phyloP scores from a whole-genome alignment of 2,888 invertebrate species.

The Muscina levida region DNA sequence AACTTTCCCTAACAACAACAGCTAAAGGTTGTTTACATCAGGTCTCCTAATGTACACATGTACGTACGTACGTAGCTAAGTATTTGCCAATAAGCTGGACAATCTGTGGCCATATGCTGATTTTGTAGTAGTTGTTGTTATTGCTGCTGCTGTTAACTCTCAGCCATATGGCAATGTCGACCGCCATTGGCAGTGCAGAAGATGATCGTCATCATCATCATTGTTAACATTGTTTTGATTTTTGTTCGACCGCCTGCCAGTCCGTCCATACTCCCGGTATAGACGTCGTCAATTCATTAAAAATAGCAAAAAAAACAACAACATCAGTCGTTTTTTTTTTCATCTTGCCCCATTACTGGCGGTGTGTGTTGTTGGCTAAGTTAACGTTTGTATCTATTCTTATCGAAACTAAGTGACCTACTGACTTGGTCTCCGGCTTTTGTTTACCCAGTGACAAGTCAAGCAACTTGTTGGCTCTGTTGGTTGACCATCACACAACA shows the following conservation, averaged over 20 bases:
- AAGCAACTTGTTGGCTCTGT: slow-evolving; percentile 56
- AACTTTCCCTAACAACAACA: slow-evolving; percentile 28
- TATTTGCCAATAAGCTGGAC: neutral
- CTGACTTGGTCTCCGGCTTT: slow-evolving; percentile 68
- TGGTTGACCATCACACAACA: slow-evolving; percentile 34
- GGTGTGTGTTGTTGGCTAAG: slow-evolving; percentile 13
- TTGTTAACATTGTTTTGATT: slow-evolving; percentile 52
- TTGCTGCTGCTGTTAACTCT: neutral
- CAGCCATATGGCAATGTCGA: slow-evolving; percentile 4
- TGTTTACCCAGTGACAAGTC: slow-evolving; percentile 50
- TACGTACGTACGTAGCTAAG: too few species aligned
- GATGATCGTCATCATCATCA: slow-evolving; percentile 46
- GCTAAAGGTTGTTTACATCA: slow-evolving; percentile 22
- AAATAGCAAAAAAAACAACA: slow-evolving; percentile 52
- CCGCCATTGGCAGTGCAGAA: slow-evolving; percentile 7
- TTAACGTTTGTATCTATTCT: slow-evolving; percentile 53
- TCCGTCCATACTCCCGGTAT: neutral
- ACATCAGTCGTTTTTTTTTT: slow-evolving; percentile 34
- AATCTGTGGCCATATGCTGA: slow-evolving; percentile 35
- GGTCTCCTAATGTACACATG: neutral
- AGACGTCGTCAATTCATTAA: slow-evolving; percentile 61
- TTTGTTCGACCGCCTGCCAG: slow-evolving; percentile 13
- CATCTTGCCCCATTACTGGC: neutral
- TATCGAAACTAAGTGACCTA: slow-evolving; percentile 68
- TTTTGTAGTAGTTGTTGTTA: too few species aligned